These are phyloP conservation scores for Nomada lathburiana DNA, from an alignment of 2,888 invertebrate genomes.

Conservation along the genomic window DNA sequence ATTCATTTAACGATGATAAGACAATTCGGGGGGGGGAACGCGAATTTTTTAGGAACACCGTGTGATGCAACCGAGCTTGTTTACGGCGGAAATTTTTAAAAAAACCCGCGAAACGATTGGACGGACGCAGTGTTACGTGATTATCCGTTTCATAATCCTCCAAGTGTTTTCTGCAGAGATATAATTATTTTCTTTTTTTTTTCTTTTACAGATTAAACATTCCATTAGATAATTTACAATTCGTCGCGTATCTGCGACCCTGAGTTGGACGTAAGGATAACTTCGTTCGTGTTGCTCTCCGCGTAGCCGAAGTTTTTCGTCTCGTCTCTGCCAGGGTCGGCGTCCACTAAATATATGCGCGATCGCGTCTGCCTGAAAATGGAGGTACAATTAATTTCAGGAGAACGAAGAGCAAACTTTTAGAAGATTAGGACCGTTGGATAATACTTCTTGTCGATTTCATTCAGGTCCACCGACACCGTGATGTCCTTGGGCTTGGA, in stretches of 20 bases:
- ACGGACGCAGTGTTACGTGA: no score
- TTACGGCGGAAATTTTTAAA: no score
- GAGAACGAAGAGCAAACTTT: neutral
- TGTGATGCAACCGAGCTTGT: no score
- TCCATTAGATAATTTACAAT: slow-evolving; percentile 55
- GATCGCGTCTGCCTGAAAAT: slow-evolving; percentile 65
- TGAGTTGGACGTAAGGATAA: slow-evolving; percentile 66
- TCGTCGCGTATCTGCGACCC: slow-evolving; percentile 64
- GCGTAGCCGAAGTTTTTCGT: slow-evolving; percentile 69
- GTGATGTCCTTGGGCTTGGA: slow-evolving; percentile 86
- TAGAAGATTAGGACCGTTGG: neutral
- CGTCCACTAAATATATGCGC: slow-evolving; percentile 73
- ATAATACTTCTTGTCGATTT: slow-evolving; percentile 68
- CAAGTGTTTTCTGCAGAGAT: neutral
- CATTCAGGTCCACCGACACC: slow-evolving; percentile 85
- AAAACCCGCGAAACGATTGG: neutral
- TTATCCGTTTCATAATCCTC: neutral
- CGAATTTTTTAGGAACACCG: neutral
- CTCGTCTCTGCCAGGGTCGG: slow-evolving; percentile 73
- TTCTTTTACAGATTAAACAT: neutral
- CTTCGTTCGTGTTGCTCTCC: slow-evolving; percentile 69
- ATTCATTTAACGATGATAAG: neutral
- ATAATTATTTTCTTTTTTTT: neutral
- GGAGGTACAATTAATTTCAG: neutral
- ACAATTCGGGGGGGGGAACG: neutral